Percentiles rank a stretch among this genome's conserved stretches.
Conservation (phyloP, 1,140 invertebrate genomes). For the Drosophila varians region DNA sequence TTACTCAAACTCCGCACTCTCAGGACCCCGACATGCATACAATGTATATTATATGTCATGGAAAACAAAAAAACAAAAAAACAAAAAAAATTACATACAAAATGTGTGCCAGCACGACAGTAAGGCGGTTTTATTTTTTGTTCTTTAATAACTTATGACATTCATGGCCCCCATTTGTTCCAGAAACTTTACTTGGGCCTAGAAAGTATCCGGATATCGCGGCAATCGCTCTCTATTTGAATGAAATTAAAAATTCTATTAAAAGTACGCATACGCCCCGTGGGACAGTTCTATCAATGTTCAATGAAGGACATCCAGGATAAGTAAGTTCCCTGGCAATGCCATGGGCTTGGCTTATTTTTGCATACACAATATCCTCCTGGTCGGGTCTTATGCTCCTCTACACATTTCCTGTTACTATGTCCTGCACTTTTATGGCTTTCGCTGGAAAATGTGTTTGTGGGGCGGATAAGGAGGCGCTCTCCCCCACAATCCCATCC, state of each 20-base stretch:
- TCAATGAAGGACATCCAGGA: slow-evolving; percentile 19
- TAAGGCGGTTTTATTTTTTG: slow-evolving; percentile 2
- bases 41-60: too few species aligned
- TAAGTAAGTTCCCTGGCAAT: slow-evolving; percentile 3
- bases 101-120: slow-evolving; percentile 7
- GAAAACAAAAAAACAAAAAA: too few species aligned
- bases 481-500: slow-evolving; percentile 37
- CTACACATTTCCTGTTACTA: slow-evolving; percentile 24
- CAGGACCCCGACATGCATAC: slow-evolving; percentile 16
- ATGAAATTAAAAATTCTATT: slow-evolving; percentile 37
- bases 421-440: slow-evolving; percentile 34
- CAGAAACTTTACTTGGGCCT: slow-evolving; percentile 21
- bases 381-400: background rate
- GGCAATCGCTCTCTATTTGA: slow-evolving; percentile 3
- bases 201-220: slow-evolving; percentile 6
- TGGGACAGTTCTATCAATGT: slow-evolving; percentile 29
- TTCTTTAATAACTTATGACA: slow-evolving; percentile 37
- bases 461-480: slow-evolving; percentile 22
- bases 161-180: slow-evolving; percentile 6
- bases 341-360: slow-evolving; percentile 3
- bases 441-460: slow-evolving; percentile 34
- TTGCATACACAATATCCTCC: background rate
- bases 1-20: slow-evolving; percentile 60
- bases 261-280: slow-evolving; percentile 44
- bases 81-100: slow-evolving; percentile 29